A percentile compares a stretch with the other conserved stretches of the same genome.
Conservation (phyloP, 2,113 vertebrate genomes). For the Eupsittula cactorum region DNA sequence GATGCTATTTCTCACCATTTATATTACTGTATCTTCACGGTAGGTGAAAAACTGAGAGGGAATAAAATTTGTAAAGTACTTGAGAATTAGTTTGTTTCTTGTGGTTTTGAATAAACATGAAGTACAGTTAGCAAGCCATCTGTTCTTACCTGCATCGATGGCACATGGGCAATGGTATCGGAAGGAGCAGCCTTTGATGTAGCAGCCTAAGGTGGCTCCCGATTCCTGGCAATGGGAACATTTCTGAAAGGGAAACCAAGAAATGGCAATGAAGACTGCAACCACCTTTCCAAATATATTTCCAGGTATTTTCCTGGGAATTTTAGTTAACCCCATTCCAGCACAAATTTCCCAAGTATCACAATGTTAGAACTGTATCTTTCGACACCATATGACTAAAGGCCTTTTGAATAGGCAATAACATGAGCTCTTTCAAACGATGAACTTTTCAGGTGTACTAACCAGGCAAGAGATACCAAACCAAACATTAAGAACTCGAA, state of each 20-base stretch:
- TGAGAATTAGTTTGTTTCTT: not conserved
- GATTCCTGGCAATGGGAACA: conserved; percentile 96
- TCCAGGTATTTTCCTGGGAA: not conserved
- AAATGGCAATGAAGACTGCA: not conserved
- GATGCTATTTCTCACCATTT: not conserved
- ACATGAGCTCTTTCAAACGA: not conserved
- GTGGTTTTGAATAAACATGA: not conserved
- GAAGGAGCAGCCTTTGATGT: conserved; percentile 98
- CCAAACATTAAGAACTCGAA: not conserved
- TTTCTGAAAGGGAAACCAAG: conserved; percentile 78
- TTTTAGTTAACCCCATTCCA: not conserved
- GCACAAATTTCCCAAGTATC: not conserved
- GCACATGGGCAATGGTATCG: conserved; percentile 97
- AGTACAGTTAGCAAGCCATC: not conserved
- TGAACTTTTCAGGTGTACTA: not conserved
- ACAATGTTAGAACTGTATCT: not conserved
- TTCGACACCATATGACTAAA: not conserved
- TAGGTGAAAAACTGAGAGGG: not conserved
- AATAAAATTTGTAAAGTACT: not conserved
- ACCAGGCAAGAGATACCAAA: not conserved
- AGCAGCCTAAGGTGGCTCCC: conserved; percentile 97
- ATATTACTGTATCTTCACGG: not conserved
- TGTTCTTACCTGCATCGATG: conserved; percentile 90
- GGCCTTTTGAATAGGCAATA: not conserved
- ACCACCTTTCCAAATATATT: not conserved